Evolutionary conservation across 1,140 invertebrate genomes (phyloP), one percentile per base, ranked within the genome.

Genomic region (Cyclina sinensis): DNA sequence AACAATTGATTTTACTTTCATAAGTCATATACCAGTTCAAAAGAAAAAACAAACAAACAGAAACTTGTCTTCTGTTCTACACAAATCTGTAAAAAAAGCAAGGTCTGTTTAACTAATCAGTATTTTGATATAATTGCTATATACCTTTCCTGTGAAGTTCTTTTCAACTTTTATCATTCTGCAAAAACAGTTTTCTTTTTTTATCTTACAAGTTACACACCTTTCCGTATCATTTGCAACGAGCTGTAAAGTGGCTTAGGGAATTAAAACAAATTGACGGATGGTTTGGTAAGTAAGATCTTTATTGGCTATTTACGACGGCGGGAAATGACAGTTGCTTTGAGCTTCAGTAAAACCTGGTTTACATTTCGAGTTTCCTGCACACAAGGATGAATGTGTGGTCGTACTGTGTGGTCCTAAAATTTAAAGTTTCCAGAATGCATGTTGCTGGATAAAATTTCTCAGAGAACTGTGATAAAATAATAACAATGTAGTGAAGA

Each of bases 281-380:
- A 78, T 78, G 74, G 74, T 78, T 78, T 78, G 46, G 46, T 51
- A 78, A 78, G 54, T 82, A 68, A 54, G 65, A 84, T 84, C 82
- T 84, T 84, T 84, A 84, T 84, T 51, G 65, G 48, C 30, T 70
- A 73, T 84, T 84, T 84, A 84, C 65, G 82, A 84, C 82, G 30
- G 12, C 11, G 16, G 39, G 32, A 84, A 84, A 84, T 73, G 65
- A 84, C 82, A 48, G 48, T 48, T 35, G 62, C 82, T 73, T 84
- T 84, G 82, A 84, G 62, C 39, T 70, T 32, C 30, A 78, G 30
- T 65, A 48, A 51, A 54, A 84, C 74, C 39, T 74, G 46, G 82
- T 84, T 70, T 73, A 84, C 82, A 73, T 70, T 84, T 84, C 43
- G 35, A 84, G 14, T 84, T 48, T 84, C 74, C 43, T 51, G 51